Base-by-base conservation (phyloP, 2,888 invertebrate genomes). In the Mylabris sibirica region DNA sequence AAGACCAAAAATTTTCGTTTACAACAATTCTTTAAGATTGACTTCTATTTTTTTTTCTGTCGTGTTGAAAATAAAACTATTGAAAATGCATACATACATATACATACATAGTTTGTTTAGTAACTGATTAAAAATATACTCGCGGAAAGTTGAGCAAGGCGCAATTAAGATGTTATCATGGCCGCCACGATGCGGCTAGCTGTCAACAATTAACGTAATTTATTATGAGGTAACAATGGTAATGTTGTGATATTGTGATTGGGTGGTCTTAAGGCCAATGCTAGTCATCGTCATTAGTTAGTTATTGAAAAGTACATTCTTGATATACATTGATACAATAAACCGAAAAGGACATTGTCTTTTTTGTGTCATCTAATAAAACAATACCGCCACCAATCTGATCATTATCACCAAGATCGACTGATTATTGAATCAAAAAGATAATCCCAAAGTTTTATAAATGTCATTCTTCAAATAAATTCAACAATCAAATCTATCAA, bases 201-300 rank as follows among this genome's bases (percentile, higher is more conserved):
- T 84, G 85, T 85, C 84, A 82, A 84, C 85, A 85, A 85, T 85
- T 85, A 85, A 84, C 84, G 83, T 85, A 83, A 85, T 85, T 85
- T 85, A 85, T 85, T 84, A 84, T 82, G 82, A 83, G 82, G 80
- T 81, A 84, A 84, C 84, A 84, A 84, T 84, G 84, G 84, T 83
- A 82, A 82, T 84, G 83, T 84, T 83, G 83, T 84, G 83, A 84
- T 84, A 83, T 82, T 79, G 83, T 80, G 83, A 84, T 84, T 84
- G 85, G 85, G 84, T 85, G 85, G 84, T 85, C 85, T 78, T 71
- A 65, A 70, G 66, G 65, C 66, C 69, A 64, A 66, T 60, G 67
- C 80, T 67, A 83, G 83, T 84, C 84, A 84, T 83, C 82, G 80
- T 84, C 84, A 84, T 84, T 84, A 84, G 84, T 83, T 83, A 77